Conservation (phyloP, 1,140 invertebrate species). For the Anoplophora glabripennis region DNA sequence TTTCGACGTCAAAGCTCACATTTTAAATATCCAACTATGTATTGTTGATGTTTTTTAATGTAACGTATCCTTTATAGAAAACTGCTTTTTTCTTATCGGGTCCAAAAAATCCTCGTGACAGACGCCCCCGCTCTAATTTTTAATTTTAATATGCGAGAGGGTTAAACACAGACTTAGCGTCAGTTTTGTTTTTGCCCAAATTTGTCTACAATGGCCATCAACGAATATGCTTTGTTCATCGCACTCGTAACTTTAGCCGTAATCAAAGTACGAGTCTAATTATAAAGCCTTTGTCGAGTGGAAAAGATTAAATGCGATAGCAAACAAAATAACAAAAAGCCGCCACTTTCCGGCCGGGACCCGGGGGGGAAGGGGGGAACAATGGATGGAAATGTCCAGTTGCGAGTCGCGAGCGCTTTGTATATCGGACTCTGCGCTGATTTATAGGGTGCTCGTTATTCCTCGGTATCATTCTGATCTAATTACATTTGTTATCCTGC, state of each 20-base stretch:
- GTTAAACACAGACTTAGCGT: too few species aligned
- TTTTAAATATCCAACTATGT: too few species aligned
- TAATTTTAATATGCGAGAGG: too few species aligned
- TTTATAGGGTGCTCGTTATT: neutral
- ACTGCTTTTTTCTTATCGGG: too few species aligned
- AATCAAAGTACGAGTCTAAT: slow-evolving; percentile 9
- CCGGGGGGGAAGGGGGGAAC: neutral
- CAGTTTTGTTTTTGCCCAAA: neutral
- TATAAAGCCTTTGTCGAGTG: slow-evolving; percentile 7
- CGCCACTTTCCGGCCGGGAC: neutral
- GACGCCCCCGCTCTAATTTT: too few species aligned
- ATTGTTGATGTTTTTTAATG: too few species aligned
- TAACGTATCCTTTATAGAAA: too few species aligned
- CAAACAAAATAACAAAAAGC: slow-evolving; percentile 1
- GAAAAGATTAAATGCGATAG: slow-evolving; percentile 6
- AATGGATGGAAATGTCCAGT: slow-evolving; percentile 6
- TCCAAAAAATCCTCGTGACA: too few species aligned
- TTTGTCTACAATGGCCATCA: neutral
- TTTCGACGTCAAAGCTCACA: too few species aligned
- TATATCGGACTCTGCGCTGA: neutral
- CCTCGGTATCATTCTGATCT: neutral
- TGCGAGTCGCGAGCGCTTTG: neutral
- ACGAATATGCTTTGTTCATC: slow-evolving; percentile 5
- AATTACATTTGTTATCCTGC: neutral
- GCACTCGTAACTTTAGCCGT: neutral